Evolutionary conservation across 2,888 invertebrate genomes (phyloP).

Genomic region (Ectemnius cavifrons): DNA sequence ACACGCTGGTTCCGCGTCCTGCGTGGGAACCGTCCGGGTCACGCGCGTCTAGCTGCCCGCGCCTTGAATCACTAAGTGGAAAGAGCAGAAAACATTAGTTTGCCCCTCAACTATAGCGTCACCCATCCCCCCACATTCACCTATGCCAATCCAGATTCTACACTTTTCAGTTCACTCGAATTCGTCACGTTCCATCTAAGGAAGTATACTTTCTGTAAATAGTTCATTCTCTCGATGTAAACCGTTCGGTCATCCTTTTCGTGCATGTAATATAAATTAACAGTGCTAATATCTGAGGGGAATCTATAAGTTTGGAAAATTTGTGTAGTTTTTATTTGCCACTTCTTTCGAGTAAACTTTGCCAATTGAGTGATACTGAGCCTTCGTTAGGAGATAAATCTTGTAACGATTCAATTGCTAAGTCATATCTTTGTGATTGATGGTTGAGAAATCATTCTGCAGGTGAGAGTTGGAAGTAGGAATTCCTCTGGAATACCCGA

Average conservation of each 20-base stretch:
- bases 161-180: slow-evolving; percentile 59
- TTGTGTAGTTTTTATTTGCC: too few species aligned
- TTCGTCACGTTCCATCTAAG: slow-evolving; percentile 45
- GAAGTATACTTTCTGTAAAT: background rate
- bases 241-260: too few species aligned
- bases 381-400: too few species aligned
- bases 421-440: background rate
- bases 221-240: too few species aligned
- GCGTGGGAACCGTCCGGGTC: slow-evolving; percentile 76
- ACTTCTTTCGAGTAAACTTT: too few species aligned
- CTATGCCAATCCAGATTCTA: slow-evolving; percentile 48
- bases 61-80: slow-evolving; percentile 73
- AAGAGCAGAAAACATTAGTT: slow-evolving; percentile 57
- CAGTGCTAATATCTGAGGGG: too few species aligned
- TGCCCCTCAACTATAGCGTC: slow-evolving; percentile 50
- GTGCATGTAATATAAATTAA: too few species aligned
- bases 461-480: background rate
- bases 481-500: background rate
- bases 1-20: slow-evolving; percentile 67
- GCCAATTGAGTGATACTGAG: too few species aligned
- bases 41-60: slow-evolving; percentile 71
- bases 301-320: too few species aligned
- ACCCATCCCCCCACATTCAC: too few species aligned
- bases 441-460: background rate
- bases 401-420: too few species aligned